Evolutionary conservation across 1,140 invertebrate species (phyloP).

Genomic region (Doryteuthis pealeii): DNA sequence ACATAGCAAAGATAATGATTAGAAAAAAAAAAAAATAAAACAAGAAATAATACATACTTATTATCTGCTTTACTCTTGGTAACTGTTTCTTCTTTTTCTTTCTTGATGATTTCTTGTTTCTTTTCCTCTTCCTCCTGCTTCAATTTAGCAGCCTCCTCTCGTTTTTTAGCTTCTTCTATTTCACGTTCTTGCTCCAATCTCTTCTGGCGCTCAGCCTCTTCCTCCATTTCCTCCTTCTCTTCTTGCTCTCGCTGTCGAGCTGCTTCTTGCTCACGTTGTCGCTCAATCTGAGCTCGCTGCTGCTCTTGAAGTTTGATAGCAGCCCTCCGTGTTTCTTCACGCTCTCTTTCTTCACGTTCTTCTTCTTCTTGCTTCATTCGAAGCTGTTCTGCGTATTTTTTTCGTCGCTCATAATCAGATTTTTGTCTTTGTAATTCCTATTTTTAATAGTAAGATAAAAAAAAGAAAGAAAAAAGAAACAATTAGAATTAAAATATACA

Average conservation of each 20-base stretch:
- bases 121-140: neutral
- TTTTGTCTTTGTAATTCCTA: constrained; percentile 8
- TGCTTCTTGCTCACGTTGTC: neutral
- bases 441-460: neutral
- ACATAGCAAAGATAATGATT: too few species aligned
- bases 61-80: neutral
- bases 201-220: neutral
- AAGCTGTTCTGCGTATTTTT: neutral
- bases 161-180: neutral
- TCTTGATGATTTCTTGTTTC: neutral
- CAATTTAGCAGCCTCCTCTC: neutral
- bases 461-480: constrained; percentile 3
- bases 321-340: neutral
- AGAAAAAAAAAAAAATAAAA: too few species aligned
- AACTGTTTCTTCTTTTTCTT: neutral
- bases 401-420: constrained; percentile 7
- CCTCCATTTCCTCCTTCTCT: neutral
- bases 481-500: too few species aligned
- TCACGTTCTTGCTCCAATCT: neutral
- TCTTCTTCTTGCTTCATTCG: constrained; percentile 8
- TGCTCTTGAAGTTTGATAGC: neutral
- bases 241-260: neutral
- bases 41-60: neutral
- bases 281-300: neutral
- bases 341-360: neutral